Evolutionary conservation across 2,888 invertebrate genomes (phyloP), one percentile per base, ranked within the genome.

Genomic region (Myathropa florea): DNA sequence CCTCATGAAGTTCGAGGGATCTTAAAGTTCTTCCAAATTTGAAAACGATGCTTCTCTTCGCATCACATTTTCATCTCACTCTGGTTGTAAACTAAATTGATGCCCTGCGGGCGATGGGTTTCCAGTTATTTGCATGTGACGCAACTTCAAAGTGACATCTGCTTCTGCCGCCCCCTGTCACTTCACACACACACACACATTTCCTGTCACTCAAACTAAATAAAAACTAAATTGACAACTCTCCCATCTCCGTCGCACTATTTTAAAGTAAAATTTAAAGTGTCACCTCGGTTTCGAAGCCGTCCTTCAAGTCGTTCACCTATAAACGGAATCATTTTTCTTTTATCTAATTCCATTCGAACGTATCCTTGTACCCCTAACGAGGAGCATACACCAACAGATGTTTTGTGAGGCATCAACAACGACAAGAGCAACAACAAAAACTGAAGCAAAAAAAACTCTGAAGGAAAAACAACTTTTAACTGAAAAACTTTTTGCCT

Each of bases 401-500:
- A 67, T 77, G 70, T 70, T 36, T 57, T 26, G 57, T 14, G 14
- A 57, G 24, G 24, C 57, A 57, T 24, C 57, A 57, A 23, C 46
- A 46, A 46, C 3, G 10, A 10, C 3, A 7, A 46, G 46, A n/a
- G 7, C n/a, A 33, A 46, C 7, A 46, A 26, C 57, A 4, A 26
- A 24, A 24, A 61, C 10, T 63, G 63, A 73, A 46, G 30, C 53
- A 39, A 68, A 53, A 65, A 65, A 83, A 33, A 67, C n/a, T n/a
- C 39, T 7, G 59, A 68, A 57, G 28, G 53, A 30, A 63, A 64
- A 23, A 83, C 72, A 84, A 84, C 80, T 84, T 84, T 84, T 84
- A 84, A 84, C 73, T 84, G 83, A 76, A 84, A 84, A 84, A 84
- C 75, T 84, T 84, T 84, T 70, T 14, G 46, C 60, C 65, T n/a